Evolutionary conservation across 2,888 invertebrate genomes (phyloP).

Genomic region (Lithophane leautieri): DNA sequence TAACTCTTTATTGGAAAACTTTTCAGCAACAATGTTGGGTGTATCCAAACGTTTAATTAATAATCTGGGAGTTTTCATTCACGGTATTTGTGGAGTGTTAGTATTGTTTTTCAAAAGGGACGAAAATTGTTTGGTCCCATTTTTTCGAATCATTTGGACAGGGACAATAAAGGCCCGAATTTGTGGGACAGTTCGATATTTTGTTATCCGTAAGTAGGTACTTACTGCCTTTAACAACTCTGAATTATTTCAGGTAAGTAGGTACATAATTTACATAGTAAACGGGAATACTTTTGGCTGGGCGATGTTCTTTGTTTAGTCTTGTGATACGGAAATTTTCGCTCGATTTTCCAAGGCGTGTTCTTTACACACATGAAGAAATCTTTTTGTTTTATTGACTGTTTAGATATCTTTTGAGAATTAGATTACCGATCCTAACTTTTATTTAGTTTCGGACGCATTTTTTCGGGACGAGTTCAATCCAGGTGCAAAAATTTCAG

Average conservation of each 20-base stretch:
- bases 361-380: constrained; percentile 14
- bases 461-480: neutral
- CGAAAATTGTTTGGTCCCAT: constrained; percentile 46
- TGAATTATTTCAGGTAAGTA: constrained; percentile 27
- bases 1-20: constrained; percentile 56
- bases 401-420: neutral
- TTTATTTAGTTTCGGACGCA: neutral
- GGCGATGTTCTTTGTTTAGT: constrained; percentile 60
- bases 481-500: neutral
- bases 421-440: neutral
- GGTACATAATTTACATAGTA: constrained; percentile 8
- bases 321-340: constrained; percentile 27
- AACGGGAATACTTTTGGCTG: constrained; percentile 46
- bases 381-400: constrained; percentile 5
- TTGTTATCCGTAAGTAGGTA: constrained; percentile 29
- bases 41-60: constrained; percentile 46
- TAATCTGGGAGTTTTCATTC: constrained; percentile 49
- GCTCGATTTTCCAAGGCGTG: constrained; percentile 11
- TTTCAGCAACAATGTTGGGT: constrained; percentile 57
- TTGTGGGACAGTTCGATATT: constrained; percentile 45
- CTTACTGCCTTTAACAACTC: neutral
- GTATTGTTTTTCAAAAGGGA: constrained; percentile 26
- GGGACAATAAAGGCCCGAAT: constrained; percentile 38
- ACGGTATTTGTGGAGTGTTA: constrained; percentile 19
- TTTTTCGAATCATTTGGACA: constrained; percentile 39